Conservation (phyloP, 2,888 invertebrate species). For the Nomada fabriciana region DNA sequence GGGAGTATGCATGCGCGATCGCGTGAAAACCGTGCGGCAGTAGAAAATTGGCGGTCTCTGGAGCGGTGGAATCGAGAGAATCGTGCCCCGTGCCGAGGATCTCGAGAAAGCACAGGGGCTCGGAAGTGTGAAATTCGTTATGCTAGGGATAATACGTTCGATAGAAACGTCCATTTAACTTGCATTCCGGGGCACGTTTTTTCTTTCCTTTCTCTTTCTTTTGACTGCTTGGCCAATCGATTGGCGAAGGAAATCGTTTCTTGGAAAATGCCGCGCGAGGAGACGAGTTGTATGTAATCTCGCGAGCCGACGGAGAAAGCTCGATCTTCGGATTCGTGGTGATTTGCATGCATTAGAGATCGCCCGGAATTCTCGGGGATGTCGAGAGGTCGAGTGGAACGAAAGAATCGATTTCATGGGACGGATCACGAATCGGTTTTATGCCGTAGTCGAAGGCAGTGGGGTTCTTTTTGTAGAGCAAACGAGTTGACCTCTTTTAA, state of each 20-base stretch:
- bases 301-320: constrained; percentile 42
- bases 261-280: constrained; percentile 17
- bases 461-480: background rate
- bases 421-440: constrained; percentile 13
- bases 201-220: too few species aligned
- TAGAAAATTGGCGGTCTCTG: constrained; percentile 43
- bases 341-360: constrained; percentile 56
- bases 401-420: constrained; percentile 19
- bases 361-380: constrained; percentile 7
- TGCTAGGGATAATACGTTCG: background rate
- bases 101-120: background rate
- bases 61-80: constrained; percentile 5
- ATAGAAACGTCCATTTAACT: constrained; percentile 13
- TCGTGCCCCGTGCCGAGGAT: constrained; percentile 16
- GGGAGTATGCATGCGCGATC: constrained; percentile 12
- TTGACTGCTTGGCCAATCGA: background rate
- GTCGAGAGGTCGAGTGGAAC: background rate
- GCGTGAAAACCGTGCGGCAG: constrained; percentile 21
- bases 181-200: background rate
- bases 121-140: background rate
- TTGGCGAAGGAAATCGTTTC: constrained; percentile 37
- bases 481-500: constrained; percentile 8
- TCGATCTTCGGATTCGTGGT: constrained; percentile 26
- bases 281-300: constrained; percentile 47
- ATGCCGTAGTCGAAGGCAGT: background rate